phyloP scores from a whole-genome alignment of 2,888 invertebrate species.

The Tenthredo livida region DNA sequence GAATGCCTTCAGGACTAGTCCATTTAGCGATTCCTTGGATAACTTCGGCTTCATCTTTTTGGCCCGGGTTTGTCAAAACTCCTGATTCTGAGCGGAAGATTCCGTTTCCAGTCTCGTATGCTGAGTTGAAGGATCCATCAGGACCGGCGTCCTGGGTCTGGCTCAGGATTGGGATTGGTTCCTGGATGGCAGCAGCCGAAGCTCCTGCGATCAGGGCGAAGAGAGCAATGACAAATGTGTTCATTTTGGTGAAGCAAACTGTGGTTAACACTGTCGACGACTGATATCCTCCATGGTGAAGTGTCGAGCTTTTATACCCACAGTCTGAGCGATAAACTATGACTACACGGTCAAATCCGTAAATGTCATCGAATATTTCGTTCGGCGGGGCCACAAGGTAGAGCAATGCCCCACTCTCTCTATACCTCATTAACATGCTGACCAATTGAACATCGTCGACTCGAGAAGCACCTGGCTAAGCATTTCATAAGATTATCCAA shows the following conservation, averaged over 20 bases:
- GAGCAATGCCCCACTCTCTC: constrained; percentile 37
- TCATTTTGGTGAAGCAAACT: constrained; percentile 21
- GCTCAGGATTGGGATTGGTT: constrained; percentile 64
- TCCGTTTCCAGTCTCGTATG: constrained; percentile 69
- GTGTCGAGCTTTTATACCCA: constrained; percentile 36
- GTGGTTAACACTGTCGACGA: constrained; percentile 23
- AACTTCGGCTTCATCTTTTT: constrained; percentile 57
- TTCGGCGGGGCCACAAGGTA: not conserved
- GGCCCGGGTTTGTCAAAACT: constrained; percentile 39
- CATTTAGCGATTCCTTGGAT: constrained; percentile 58
- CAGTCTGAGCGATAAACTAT: not conserved
- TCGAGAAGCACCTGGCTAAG: not conserved
- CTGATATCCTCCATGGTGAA: constrained; percentile 28
- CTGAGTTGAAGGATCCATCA: constrained; percentile 67
- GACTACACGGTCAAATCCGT: constrained; percentile 11
- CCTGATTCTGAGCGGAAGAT: constrained; percentile 57
- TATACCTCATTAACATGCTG: constrained; percentile 4
- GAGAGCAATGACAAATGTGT: constrained; percentile 29
- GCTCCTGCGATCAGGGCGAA: constrained; percentile 53
- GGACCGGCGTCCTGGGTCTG: constrained; percentile 68
- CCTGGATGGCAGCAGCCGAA: constrained; percentile 50
- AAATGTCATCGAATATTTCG: constrained; percentile 50
- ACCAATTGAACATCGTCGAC: not conserved
- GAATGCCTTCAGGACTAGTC: constrained; percentile 60
- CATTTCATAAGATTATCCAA: constrained; percentile 11